Conservation (phyloP, 2,888 invertebrate species). For the Hololepta plana region DNA sequence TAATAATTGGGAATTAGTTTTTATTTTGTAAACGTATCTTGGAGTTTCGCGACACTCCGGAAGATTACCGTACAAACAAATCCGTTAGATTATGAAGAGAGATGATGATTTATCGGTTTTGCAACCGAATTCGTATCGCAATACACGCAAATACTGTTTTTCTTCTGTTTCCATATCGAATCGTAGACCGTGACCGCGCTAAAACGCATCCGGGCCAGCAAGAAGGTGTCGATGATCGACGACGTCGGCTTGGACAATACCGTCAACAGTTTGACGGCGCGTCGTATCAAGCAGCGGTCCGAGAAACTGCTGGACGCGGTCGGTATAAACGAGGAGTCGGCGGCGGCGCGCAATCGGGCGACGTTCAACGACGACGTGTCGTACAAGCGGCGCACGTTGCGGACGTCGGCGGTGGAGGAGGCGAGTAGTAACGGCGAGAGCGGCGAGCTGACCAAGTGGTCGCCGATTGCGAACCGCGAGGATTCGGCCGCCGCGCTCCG, state of each 20-base stretch:
- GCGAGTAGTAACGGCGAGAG: conserved; percentile 12
- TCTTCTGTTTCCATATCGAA: conserved; percentile 1
- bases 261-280: conserved; percentile 36
- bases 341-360: conserved; percentile 26
- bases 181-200: conserved; percentile 39
- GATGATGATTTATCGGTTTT: too few species aligned
- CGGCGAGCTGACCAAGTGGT: conserved; percentile 40
- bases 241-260: conserved; percentile 45
- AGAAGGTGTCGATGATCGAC: conserved; percentile 39
- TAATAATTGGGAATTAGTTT: too few species aligned
- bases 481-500: conserved; percentile 41
- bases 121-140: too few species aligned
- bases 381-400: conserved; percentile 27
- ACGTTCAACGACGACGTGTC: conserved; percentile 18
- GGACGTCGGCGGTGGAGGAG: conserved; percentile 15
- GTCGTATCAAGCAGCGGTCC: conserved; percentile 36
- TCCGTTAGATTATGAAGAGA: too few species aligned
- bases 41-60: too few species aligned
- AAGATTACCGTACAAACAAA: too few species aligned
- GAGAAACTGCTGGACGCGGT: conserved; percentile 46
- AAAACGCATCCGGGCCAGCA: conserved; percentile 39
- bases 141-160: conserved; percentile 1
- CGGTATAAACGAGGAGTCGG: conserved; percentile 39
- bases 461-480: conserved; percentile 30
- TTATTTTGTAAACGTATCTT: too few species aligned